phyloP scores from a whole-genome alignment of 2,888 invertebrate genomes.

The Apoda limacodes region DNA sequence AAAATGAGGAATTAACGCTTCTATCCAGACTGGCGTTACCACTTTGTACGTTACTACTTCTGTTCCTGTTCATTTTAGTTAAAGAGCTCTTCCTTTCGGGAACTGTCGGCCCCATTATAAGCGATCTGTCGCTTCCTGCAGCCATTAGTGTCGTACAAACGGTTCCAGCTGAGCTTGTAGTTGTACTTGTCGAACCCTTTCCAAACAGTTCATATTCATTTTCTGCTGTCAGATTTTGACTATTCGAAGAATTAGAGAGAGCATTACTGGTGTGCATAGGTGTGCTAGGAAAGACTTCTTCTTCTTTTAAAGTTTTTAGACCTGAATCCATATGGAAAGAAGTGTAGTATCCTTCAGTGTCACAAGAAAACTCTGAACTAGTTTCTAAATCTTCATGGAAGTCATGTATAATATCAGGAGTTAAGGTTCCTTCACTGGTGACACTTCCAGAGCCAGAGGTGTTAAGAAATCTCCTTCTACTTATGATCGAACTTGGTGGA shows the following conservation, averaged over 20 bases:
- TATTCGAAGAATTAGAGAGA: conserved; percentile 76
- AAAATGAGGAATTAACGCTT: conserved; percentile 49
- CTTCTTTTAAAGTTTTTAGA: conserved; percentile 84
- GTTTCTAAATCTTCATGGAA: conserved; percentile 87
- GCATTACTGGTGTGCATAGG: conserved; percentile 79
- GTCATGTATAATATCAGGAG: conserved; percentile 85
- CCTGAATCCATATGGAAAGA: conserved; percentile 98
- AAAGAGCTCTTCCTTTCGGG: conserved; percentile 86
- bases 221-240: conserved; percentile 81
- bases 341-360: conserved; percentile 97
- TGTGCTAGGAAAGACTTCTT: conserved; percentile 72
- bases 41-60: conserved; percentile 57
- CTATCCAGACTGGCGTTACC: conserved; percentile 70
- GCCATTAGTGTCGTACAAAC: conserved; percentile 87
- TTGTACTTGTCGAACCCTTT: conserved; percentile 91
- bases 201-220: conserved; percentile 93
- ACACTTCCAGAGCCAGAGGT: conserved; percentile 86
- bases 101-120: conserved; percentile 78
- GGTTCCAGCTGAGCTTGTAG: conserved; percentile 90
- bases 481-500: conserved; percentile 77
- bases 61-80: conserved; percentile 68
- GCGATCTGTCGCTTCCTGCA: conserved; percentile 72
- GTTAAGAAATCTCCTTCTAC: conserved; percentile 75
- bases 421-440: conserved; percentile 86
- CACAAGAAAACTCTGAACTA: conserved; percentile 93